Percentiles rank a stretch among this genome's conserved stretches.
phyloP scores from a whole-genome alignment of 2,888 invertebrate species.

The Craniophora ligustri region DNA sequence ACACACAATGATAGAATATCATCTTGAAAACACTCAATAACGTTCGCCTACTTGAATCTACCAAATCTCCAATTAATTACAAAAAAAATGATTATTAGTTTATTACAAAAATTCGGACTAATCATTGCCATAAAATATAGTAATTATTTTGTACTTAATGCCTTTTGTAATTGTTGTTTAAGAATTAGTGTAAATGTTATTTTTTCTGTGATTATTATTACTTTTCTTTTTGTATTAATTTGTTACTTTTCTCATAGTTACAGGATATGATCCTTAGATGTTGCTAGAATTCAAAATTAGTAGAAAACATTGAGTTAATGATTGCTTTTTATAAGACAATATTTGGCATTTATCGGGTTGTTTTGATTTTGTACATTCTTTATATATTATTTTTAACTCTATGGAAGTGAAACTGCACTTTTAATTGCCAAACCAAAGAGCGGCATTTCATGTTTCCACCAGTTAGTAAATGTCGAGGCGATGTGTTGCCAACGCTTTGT shows the following conservation, averaged over 20 bases:
- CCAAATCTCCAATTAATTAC: not conserved
- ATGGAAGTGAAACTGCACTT: constrained; percentile 48
- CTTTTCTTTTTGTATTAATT: constrained; percentile 69
- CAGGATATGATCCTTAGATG: constrained; percentile 81
- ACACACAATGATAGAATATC: too few species aligned
- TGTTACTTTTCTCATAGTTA: constrained; percentile 73
- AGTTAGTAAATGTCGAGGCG: constrained; percentile 41
- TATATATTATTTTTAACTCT: constrained; percentile 36
- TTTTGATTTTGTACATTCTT: constrained; percentile 46
- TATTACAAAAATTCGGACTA: constrained; percentile 72
- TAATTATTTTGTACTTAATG: constrained; percentile 79
- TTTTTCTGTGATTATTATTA: constrained; percentile 83
- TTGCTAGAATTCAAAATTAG: constrained; percentile 70
- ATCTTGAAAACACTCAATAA: not conserved
- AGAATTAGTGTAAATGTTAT: constrained; percentile 72
- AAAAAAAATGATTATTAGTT: constrained; percentile 1
- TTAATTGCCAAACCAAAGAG: constrained; percentile 73
- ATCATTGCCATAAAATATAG: constrained; percentile 78
- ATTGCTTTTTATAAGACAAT: constrained; percentile 41
- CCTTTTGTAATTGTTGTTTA: constrained; percentile 68
- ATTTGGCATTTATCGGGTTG: constrained; percentile 64
- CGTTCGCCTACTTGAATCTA: not conserved
- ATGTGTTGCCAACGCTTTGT: constrained; percentile 67
- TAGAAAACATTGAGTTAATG: constrained; percentile 24
- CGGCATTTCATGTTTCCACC: constrained; percentile 66